Percentiles rank a stretch among this genome's conserved stretches.
Evolutionary conservation across 1,140 invertebrate species (phyloP).

Genomic region (Listronotus oregonensis): DNA sequence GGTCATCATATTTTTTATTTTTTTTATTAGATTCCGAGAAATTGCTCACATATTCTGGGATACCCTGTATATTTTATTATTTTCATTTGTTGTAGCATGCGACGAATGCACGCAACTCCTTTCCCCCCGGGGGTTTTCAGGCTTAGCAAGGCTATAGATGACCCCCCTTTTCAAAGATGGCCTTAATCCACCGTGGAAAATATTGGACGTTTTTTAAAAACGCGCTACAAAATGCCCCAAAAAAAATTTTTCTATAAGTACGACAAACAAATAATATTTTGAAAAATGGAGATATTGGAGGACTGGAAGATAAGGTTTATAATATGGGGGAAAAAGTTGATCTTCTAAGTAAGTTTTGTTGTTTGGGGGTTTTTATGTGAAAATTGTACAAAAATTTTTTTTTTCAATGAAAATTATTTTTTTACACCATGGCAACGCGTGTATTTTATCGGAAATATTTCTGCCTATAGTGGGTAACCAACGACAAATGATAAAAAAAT

Average conservation of each 20-base stretch:
- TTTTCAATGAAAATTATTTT: no score
- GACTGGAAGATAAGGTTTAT: conserved; percentile 42
- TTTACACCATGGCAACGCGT: no score
- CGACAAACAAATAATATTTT: conserved; percentile 59
- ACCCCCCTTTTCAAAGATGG: conserved; percentile 49
- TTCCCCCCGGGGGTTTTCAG: conserved; percentile 66
- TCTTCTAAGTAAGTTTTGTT: background rate
- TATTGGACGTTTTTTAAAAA: conserved; percentile 31
- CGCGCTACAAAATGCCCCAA: conserved; percentile 25
- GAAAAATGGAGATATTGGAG: conserved; percentile 50
- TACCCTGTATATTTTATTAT: no score
- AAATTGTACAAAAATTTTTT: no score
- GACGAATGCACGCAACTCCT: conserved; percentile 89
- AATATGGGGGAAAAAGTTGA: conserved; percentile 30
- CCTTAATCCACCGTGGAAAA: conserved; percentile 49
- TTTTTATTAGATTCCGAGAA: no score
- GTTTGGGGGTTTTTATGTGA: no score
- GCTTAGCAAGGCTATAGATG: conserved; percentile 37
- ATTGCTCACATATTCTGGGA: no score
- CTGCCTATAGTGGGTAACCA: no score
- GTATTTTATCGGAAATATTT: no score
- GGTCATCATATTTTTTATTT: no score
- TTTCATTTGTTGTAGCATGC: conserved; percentile 70
- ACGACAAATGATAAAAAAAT: no score
- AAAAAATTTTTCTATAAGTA: conserved; percentile 49